Conservation (phyloP, 53 echinoderm and acorn worm genomes). For the Zoroaster sp. region DNA sequence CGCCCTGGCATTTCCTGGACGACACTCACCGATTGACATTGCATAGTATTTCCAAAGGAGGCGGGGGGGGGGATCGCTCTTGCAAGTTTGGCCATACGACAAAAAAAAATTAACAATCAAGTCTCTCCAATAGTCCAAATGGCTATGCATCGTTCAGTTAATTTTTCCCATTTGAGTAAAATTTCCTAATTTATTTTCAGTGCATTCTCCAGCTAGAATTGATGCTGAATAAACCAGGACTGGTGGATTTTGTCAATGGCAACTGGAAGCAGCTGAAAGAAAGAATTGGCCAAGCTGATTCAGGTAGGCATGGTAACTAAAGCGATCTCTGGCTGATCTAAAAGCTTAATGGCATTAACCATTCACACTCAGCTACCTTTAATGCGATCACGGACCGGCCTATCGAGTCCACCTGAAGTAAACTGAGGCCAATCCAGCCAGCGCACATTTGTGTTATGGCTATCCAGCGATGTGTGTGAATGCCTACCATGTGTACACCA, state of each 20-base stretch:
- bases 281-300: slow-evolving; percentile 25
- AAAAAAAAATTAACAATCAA: not conserved
- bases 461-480: slow-evolving; percentile 18
- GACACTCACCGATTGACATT: slow-evolving; percentile 23
- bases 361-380: slow-evolving; percentile 22
- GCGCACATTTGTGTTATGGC: slow-evolving; percentile 7
- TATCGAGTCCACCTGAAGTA: slow-evolving; percentile 27
- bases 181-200: slow-evolving; percentile 32
- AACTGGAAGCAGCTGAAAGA: slow-evolving; percentile 33
- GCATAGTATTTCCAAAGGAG: slow-evolving; percentile 19
- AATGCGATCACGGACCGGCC: not conserved
- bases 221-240: slow-evolving; percentile 19
- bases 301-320: slow-evolving; percentile 24
- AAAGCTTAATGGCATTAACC: not conserved
- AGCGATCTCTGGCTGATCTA: slow-evolving; percentile 13
- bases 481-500: slow-evolving; percentile 13
- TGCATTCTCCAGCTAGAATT: slow-evolving; percentile 32
- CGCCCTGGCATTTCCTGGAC: not conserved
- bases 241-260: slow-evolving; percentile 22
- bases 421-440: slow-evolving; percentile 11
- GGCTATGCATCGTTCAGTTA: slow-evolving; percentile 19
- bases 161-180: slow-evolving; percentile 7
- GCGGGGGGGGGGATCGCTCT: not conserved
- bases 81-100: not conserved
- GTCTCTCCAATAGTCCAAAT: slow-evolving; percentile 27